Evolutionary conservation across 2,888 invertebrate species (phyloP), one percentile per base, ranked within the genome.

Genomic region (Athetis lepigone): DNA sequence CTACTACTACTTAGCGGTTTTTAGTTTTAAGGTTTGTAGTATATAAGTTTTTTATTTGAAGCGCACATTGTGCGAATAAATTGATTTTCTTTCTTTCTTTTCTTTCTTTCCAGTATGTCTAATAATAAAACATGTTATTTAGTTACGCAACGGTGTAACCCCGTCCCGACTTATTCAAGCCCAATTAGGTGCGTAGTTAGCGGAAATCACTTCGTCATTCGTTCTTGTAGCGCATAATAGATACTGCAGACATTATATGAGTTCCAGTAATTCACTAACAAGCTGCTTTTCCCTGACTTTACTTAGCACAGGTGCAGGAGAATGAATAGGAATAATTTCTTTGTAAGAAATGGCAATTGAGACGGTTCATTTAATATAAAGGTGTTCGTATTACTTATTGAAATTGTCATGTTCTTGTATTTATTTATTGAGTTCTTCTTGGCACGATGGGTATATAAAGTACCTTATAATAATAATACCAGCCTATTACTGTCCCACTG

Each of bases 171-270:
- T 80, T 74, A 62, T 70, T 62, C 59, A 70, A 46, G 73, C 73
- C 85, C 87, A 88, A 88, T 89, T 88, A 88, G 76, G 61, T 69
- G 57, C 57, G 70, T 70, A 77, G 72, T 81, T 70, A 57, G 77
- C 74, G 77, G 78, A 82, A 86, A 87, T 87, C 86, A 85, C 77
- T 83, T 79, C 81, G 75, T 87, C 79, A 82, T 84, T 83, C 75
- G 58, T 77, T 51, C 56, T 57, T 49, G 23, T 18, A 80, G 45
- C 62, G 67, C 70, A 79, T 83, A 80, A 79, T 75, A 75, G 67
- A 75, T 70, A 67, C 60, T 66, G 56, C 52, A 67, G 54, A 54
- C 63, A 57, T 69, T 70, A 75, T 70, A 64, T 68, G 59, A 75
- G 69, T 59, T 65, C 69, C 59, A 70, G 64, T 76, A 77, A 83